Evolutionary conservation across 2,888 invertebrate genomes (phyloP).

Genomic region (Baronia brevicornis): DNA sequence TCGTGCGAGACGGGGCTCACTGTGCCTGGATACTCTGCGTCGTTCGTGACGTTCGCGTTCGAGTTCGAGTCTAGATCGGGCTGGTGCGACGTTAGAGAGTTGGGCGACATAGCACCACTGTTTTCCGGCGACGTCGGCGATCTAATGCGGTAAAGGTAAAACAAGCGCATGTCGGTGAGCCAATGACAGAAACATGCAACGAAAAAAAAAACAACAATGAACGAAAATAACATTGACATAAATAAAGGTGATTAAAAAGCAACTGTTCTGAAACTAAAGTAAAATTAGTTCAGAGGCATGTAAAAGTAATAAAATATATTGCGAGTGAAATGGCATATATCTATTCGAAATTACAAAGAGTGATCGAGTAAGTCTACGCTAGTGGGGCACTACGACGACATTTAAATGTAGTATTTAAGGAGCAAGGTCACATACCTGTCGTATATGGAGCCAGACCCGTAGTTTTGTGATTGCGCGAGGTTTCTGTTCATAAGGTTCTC

Average conservation of each 20-base stretch:
- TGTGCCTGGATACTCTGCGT: slow-evolving; percentile 52
- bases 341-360: slow-evolving; percentile 6
- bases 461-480: slow-evolving; percentile 81
- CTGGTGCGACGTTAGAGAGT: slow-evolving; percentile 48
- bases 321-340: slow-evolving; percentile 29
- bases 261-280: slow-evolving; percentile 24
- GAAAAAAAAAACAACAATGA: slow-evolving; percentile 49
- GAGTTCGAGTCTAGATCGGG: slow-evolving; percentile 49
- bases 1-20: slow-evolving; percentile 73
- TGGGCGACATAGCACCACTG: slow-evolving; percentile 66
- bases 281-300: slow-evolving; percentile 13
- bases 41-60: slow-evolving; percentile 35
- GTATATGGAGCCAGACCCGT: slow-evolving; percentile 85
- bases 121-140: slow-evolving; percentile 62
- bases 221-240: slow-evolving; percentile 43
- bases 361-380: slow-evolving; percentile 3
- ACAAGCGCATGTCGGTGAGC: slow-evolving; percentile 72
- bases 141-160: slow-evolving; percentile 54
- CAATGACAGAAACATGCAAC: slow-evolving; percentile 71
- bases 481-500: slow-evolving; percentile 86
- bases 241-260: slow-evolving; percentile 49
- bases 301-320: slow-evolving; percentile 27
- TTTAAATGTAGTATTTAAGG: slow-evolving; percentile 8
- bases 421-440: slow-evolving; percentile 79
- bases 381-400: slow-evolving; percentile 18